Conservation (phyloP, 2,113 vertebrate species). For the Campylomormyrus tamandua region DNA sequence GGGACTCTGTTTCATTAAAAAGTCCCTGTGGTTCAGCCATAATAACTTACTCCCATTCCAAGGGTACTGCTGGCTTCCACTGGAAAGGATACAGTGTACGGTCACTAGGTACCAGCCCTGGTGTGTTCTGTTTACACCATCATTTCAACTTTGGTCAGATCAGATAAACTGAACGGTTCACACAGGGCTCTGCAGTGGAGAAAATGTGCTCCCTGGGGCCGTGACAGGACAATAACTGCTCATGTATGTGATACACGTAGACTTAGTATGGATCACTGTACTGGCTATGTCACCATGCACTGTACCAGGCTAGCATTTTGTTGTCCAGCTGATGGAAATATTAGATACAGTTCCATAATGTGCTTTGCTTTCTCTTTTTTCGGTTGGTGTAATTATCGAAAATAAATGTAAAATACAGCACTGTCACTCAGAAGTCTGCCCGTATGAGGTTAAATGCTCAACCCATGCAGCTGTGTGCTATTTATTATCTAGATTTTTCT, state of each 20-base stretch:
- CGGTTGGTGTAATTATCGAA: background rate
- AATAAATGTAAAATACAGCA: background rate
- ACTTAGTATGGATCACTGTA: background rate
- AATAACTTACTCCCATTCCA: background rate
- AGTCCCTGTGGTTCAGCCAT: background rate
- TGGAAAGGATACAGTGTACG: background rate
- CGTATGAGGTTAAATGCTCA: background rate
- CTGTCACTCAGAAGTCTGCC: background rate
- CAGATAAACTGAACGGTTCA: background rate
- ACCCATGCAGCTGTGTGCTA: background rate
- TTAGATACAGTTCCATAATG: background rate
- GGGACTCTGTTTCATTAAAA: slow-evolving; percentile 3
- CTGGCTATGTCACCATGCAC: background rate
- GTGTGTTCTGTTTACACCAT: background rate
- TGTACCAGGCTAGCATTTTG: background rate
- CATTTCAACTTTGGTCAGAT: background rate
- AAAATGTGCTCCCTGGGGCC: background rate
- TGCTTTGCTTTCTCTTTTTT: background rate
- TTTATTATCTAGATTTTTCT: background rate
- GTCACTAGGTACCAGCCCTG: background rate
- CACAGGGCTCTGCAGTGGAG: background rate
- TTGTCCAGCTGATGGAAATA: background rate
- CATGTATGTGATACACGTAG: background rate
- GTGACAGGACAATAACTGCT: background rate
- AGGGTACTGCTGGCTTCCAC: background rate